phyloP scores from a whole-genome alignment of 2,113 vertebrate genomes.

The Seriola rivoliana region DNA sequence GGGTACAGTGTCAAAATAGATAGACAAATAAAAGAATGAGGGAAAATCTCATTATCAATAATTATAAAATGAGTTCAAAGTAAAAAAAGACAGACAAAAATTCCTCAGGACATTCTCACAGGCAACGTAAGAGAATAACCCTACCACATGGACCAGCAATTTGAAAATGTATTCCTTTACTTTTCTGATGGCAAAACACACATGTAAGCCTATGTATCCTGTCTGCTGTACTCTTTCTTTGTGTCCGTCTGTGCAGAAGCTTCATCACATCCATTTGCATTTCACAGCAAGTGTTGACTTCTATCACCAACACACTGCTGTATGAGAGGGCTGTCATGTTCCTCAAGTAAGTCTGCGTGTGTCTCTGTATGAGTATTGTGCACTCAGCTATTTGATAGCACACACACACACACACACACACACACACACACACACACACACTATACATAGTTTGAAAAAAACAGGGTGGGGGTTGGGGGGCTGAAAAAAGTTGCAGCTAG shows the following conservation, averaged over 20 bases:
- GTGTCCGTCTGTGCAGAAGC: conserved; percentile 37
- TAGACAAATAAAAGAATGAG: not conserved
- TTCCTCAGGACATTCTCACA: not conserved
- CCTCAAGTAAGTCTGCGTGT: conserved; percentile 38
- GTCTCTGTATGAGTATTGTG: conserved; percentile 39
- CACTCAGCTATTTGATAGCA: conserved; percentile 57
- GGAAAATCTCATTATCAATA: not conserved
- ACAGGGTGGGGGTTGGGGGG: conserved; percentile 5
- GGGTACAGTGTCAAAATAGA: not conserved
- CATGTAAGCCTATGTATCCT: conserved; percentile 49
- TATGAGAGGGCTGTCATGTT: conserved; percentile 75
- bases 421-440: not conserved
- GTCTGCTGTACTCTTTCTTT: conserved; percentile 46
- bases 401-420: not conserved
- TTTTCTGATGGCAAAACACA: conserved; percentile 44
- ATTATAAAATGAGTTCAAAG: not conserved
- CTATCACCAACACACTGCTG: conserved; percentile 63
- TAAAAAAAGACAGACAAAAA: not conserved
- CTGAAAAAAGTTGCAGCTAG: conserved; percentile 51
- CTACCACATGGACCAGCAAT: not conserved
- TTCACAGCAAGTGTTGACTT: conserved; percentile 71
- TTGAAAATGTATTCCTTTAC: conserved; percentile 29
- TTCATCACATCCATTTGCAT: conserved; percentile 72
- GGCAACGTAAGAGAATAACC: not conserved
- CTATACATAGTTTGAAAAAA: conserved; percentile 17